These are phyloP conservation scores for Adelphocoris suturalis DNA, from an alignment of 2,888 invertebrate genomes.

Conservation along the genomic window DNA sequence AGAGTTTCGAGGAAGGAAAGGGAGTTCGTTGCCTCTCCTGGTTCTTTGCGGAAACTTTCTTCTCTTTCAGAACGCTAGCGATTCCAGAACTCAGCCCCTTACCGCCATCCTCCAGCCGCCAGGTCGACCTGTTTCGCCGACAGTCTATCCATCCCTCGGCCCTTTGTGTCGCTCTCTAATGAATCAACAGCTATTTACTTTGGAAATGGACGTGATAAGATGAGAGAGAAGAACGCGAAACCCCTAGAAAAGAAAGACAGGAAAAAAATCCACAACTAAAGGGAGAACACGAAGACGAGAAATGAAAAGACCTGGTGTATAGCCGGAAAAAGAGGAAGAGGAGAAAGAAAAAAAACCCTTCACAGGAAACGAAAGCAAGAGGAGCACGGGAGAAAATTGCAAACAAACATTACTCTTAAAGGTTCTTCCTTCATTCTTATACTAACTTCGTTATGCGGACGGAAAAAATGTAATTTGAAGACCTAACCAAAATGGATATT, in stretches of 20 bases:
- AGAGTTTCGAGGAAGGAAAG: slow-evolving; percentile 39
- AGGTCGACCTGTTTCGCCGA: neutral
- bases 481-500: neutral
- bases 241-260: neutral
- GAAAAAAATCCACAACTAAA: slow-evolving; percentile 38
- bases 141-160: neutral
- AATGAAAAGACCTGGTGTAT: slow-evolving; percentile 30
- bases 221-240: neutral
- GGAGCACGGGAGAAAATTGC: slow-evolving; percentile 22
- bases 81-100: slow-evolving; percentile 4
- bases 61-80: neutral
- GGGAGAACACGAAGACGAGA: neutral
- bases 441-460: slow-evolving; percentile 2
- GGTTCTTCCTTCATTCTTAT: slow-evolving; percentile 2
- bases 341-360: neutral
- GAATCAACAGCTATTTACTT: slow-evolving; percentile 63
- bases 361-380: slow-evolving; percentile 21
- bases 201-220: slow-evolving; percentile 52
- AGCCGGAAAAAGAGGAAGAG: neutral
- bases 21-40: neutral
- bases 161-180: slow-evolving; percentile 52
- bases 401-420: slow-evolving; percentile 28
- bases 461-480: slow-evolving; percentile 27
- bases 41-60: neutral
- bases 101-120: neutral